Conservation (phyloP, 2,113 vertebrate genomes). For the Diglossa brunneiventris region DNA sequence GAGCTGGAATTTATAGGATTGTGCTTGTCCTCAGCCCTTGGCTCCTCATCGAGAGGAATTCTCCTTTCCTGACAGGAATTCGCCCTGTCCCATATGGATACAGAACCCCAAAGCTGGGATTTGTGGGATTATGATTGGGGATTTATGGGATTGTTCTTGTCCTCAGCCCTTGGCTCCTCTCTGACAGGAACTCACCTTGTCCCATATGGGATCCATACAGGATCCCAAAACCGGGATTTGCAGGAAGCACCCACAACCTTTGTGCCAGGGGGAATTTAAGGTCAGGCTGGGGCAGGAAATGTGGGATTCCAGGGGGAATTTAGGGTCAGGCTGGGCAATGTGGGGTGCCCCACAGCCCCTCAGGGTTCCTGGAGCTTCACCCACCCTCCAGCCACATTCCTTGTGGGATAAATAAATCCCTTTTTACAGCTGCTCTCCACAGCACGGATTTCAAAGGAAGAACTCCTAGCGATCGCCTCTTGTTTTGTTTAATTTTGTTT, state of each 20-base stretch:
- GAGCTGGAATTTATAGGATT: no score
- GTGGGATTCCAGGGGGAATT: background rate
- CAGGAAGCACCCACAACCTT: accelerated
- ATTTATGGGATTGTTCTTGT: no score
- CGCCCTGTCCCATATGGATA: no score
- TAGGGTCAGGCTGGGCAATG: accelerated
- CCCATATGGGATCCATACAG: background rate
- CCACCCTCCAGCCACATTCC: background rate
- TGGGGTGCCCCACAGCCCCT: background rate
- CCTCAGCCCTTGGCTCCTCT: background rate
- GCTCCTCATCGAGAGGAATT: background rate
- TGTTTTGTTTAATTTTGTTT: background rate
- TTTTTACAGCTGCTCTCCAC: background rate
- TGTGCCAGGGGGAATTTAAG: no score
- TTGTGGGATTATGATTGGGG: background rate
- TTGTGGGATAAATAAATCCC: no score
- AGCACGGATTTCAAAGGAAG: background rate
- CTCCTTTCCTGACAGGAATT: no score
- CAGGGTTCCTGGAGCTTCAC: accelerated
- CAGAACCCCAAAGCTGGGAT: no score
- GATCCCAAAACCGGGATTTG: background rate
- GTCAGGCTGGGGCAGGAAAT: no score
- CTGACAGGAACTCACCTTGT: accelerated
- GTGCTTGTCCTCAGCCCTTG: background rate
- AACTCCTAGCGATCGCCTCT: background rate